Evolutionary conservation across 2,113 vertebrate species (phyloP).

Genomic region (Anthoscopus minutus): DNA sequence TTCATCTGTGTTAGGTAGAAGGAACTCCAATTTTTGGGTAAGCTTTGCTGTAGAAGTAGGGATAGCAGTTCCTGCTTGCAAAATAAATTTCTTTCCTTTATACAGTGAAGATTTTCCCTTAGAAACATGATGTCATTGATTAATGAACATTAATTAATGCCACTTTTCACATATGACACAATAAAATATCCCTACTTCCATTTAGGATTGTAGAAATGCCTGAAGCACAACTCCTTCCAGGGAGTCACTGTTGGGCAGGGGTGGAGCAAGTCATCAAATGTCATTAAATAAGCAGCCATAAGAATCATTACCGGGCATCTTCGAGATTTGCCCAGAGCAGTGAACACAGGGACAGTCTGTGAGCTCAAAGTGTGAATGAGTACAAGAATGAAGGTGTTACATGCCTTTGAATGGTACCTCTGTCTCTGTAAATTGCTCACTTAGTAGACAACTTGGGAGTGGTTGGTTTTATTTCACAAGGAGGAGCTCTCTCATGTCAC

Average conservation of each 20-base stretch:
- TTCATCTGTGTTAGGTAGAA: not conserved
- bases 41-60: not conserved
- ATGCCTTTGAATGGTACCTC: not conserved
- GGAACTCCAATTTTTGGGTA: not conserved
- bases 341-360: not conserved
- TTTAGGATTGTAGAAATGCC: no score
- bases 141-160: not conserved
- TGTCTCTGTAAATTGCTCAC: not conserved
- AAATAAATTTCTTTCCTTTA: not conserved
- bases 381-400: not conserved
- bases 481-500: not conserved
- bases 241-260: rapidly evolving
- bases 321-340: not conserved
- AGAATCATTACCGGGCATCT: not conserved
- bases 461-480: not conserved
- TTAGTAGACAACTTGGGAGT: not conserved
- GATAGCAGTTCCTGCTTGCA: not conserved
- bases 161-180: not conserved
- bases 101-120: not conserved
- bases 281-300: not conserved
- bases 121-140: not conserved
- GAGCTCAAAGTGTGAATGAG: not conserved
- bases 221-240: not conserved
- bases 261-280: not conserved
- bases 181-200: not conserved